Evolutionary conservation across 1,140 invertebrate genomes (phyloP), one percentile per base, ranked within the genome.

Genomic region (Wiebesia pumilae): DNA sequence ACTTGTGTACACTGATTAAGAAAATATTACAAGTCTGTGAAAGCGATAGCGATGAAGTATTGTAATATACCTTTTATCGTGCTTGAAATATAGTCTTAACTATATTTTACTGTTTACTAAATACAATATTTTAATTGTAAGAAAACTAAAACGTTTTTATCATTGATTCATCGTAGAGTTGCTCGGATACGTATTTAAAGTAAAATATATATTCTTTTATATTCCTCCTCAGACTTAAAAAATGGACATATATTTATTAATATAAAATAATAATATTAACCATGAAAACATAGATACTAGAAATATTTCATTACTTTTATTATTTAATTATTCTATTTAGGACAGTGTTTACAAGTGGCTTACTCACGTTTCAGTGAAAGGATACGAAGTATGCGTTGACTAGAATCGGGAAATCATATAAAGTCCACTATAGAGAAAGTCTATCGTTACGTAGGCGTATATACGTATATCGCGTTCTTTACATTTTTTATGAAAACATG

Each of bases 401-500:
- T 54, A 51, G 58, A 67, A 73, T 81, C 67, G 67, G 35, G 47
- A 62, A 69, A 80, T 81, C 35, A 69, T 43, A 69, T 51, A 80
- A 58, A 85, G 43, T 73, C 30, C 21, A 43, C 14, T 69, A 65
- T 65, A 30, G 51, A 81, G 84, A 86, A 81, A 86, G 78, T 86
- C 38, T 35, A 27, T 69, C 84, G 77, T 73, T 54, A 71, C 35
- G 47, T 75, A 43, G 30, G 43, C 73, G 19, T 54, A 65, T 40
- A n/a, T n/a, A 19, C n/a, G 38, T 38, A 38, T 14, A 40, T 75
- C 67, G 43, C 62, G 71, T 67, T 78, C 27, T 65, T 82, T 51
- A 43, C 16, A 62, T 35, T 85, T 43, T 67, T 78, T 81, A 33
- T 58, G 6, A 14, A 54, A 83, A 69, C 71, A 27, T 71, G 75